A percentile compares a stretch with the other conserved stretches of the same genome.
These are phyloP conservation scores for Caretta caretta DNA, from an alignment of 2,113 vertebrate species.

Conservation along the genomic window DNA sequence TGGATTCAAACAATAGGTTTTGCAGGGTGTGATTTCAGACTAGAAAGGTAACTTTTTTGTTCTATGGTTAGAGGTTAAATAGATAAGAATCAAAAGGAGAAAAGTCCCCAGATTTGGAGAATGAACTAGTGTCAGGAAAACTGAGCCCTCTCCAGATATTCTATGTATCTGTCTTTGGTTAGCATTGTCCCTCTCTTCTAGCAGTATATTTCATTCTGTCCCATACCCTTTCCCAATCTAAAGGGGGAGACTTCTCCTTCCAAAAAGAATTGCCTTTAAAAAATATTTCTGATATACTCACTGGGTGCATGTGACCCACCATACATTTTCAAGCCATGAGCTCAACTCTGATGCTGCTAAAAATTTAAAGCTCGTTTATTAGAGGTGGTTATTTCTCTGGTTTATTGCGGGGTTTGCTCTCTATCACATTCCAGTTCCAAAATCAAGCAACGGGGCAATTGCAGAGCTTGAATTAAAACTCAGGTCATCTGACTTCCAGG, in stretches of 20 bases:
- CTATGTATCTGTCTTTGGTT: not conserved
- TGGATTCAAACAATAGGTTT: not conserved
- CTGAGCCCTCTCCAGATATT: not conserved
- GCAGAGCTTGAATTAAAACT: not conserved
- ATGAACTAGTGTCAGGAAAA: not conserved
- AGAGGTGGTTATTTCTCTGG: fast-evolving
- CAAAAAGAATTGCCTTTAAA: not conserved
- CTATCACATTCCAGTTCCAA: fast-evolving
- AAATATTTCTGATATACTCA: not conserved
- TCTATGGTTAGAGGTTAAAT: not conserved
- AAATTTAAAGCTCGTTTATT: not conserved
- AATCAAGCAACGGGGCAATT: not conserved
- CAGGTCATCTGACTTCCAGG: not conserved
- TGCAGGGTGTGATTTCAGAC: not conserved
- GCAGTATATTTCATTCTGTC: not conserved
- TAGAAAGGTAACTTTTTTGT: not conserved
- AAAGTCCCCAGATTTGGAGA: not conserved
- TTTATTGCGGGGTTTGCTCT: not conserved
- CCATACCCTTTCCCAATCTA: not conserved
- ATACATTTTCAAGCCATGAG: not conserved
- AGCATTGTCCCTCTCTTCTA: not conserved
- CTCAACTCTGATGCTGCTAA: not conserved
- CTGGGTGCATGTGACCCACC: not conserved
- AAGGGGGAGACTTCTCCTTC: not conserved
- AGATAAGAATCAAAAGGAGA: not conserved